A percentile compares a stretch with the other conserved stretches of the same genome.
phyloP scores from a whole-genome alignment of 2,888 invertebrate genomes.

The Ichneumon xanthorius region DNA sequence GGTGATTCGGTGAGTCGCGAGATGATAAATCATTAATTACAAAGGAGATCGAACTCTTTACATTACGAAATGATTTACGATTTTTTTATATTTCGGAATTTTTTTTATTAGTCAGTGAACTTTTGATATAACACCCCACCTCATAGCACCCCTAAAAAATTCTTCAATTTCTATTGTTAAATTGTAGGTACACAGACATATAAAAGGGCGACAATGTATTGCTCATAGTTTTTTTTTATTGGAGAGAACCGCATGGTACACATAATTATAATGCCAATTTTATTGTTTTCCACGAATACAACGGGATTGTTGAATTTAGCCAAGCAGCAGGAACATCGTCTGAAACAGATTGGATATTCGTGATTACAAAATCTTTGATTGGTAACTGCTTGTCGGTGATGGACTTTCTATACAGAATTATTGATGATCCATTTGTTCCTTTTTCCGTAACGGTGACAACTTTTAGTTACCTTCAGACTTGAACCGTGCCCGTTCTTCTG shows the following conservation, averaged over 20 bases:
- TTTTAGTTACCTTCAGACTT: neutral
- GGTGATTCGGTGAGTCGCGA: too few species aligned
- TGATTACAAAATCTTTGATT: neutral
- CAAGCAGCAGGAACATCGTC: neutral
- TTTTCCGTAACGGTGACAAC: neutral
- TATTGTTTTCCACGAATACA: neutral
- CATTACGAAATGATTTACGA: too few species aligned
- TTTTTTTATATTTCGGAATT: too few species aligned
- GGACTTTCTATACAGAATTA: neutral
- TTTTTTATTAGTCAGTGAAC: too few species aligned
- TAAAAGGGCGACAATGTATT: neutral
- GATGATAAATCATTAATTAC: too few species aligned
- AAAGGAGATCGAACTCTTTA: too few species aligned
- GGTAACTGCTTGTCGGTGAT: too few species aligned
- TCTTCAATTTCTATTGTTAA: too few species aligned
- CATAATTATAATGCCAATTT: neutral
- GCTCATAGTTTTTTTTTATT: neutral
- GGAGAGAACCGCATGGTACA: neutral
- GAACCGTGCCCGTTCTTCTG: neutral
- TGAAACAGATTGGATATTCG: neutral
- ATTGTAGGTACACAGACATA: neutral
- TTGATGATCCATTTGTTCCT: neutral
- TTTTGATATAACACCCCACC: too few species aligned
- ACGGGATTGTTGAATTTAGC: neutral
- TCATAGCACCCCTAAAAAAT: too few species aligned